Base-by-base conservation (phyloP, 2,888 invertebrate species). In the Elmis aenea region DNA sequence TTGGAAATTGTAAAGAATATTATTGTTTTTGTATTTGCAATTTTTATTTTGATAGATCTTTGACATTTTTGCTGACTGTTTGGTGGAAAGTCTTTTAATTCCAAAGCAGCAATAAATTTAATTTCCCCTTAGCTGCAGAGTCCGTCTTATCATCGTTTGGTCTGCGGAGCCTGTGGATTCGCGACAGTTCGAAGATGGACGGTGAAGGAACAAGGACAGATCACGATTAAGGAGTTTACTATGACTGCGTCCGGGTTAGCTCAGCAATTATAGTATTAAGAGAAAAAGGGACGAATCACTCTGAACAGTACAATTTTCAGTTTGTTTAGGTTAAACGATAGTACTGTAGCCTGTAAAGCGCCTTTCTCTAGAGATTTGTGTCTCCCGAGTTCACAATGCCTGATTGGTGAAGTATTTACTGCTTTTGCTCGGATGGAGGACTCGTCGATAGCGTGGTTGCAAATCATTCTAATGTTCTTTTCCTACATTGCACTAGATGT, bases 351-450 rank as follows among this genome's bases (percentile, higher is more conserved):
- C 35, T 45, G 52, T 51, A 52, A 54, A 54, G 57, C 56, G 57
- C 58, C 58, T 54, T 58, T 53, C 59, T 52, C 55, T 42, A 46
- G 58, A 66, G 66, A 66, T 65, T 66, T 64, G 66, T 64, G 62
- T 62, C 61, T 58, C 56, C 48, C 44, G 61, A 61, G 63, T 63
- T 63, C 63, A 63, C 66, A 62, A 63, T 62, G 62, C 33, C 58
- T 64, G 64, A 66, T 64, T 62, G 62, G 55, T 66, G 65, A 64
- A 62, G 64, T 64, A 67, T 67, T 66, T 66, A 65, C 60, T 59
- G 61, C 61, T 54, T 45, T 51, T 56, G 58, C 57, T 57, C 55
- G 58, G 59, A 58, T 58, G 57, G 57, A 58, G 51, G 55, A 52
- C 53, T 52, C 46, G 54, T 52, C 52, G 55, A 55, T 57, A 55